These are phyloP conservation scores for Anabas testudineus DNA, from an alignment of 2,797 vertebrate genomes.

Conservation along the genomic window DNA sequence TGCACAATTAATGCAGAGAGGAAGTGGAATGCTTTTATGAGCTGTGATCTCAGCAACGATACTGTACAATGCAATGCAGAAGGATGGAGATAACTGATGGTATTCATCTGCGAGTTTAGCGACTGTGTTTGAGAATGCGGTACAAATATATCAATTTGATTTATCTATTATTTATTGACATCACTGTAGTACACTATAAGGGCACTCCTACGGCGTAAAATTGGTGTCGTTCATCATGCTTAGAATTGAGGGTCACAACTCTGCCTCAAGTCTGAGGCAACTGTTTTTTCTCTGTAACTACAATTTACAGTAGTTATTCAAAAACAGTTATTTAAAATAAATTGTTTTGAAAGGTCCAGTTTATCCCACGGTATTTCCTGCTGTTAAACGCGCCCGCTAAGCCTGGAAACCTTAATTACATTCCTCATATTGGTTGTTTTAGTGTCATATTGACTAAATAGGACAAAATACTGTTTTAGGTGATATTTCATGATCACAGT, in stretches of 20 bases:
- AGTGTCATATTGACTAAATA: neutral
- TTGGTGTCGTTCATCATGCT: neutral
- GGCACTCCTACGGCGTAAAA: neutral
- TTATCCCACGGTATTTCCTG: neutral
- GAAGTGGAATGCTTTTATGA: slow-evolving; percentile 63
- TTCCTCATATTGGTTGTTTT: neutral
- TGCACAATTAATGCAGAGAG: slow-evolving; percentile 61
- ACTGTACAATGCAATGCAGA: slow-evolving; percentile 25
- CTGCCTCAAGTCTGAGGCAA: neutral
- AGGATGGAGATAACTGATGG: slow-evolving; percentile 13
- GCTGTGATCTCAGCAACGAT: slow-evolving; percentile 42
- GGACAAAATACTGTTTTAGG: neutral
- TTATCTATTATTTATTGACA: slow-evolving; percentile 16
- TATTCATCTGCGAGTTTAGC: slow-evolving; percentile 34
- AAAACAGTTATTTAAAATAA: neutral
- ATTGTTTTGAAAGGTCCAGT: neutral
- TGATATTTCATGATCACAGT: neutral
- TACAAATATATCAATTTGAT: slow-evolving; percentile 32
- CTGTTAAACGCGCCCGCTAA: neutral
- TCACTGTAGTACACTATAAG: neutral
- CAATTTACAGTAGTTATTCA: too few relatives aligned
- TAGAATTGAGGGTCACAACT: neutral
- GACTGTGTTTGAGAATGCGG: slow-evolving; percentile 28
- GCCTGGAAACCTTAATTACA: neutral
- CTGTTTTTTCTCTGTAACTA: neutral